Evolutionary conservation across 2,797 vertebrate species (phyloP), one percentile per base, ranked within the genome.

Genomic region (Vultur gryphus): DNA sequence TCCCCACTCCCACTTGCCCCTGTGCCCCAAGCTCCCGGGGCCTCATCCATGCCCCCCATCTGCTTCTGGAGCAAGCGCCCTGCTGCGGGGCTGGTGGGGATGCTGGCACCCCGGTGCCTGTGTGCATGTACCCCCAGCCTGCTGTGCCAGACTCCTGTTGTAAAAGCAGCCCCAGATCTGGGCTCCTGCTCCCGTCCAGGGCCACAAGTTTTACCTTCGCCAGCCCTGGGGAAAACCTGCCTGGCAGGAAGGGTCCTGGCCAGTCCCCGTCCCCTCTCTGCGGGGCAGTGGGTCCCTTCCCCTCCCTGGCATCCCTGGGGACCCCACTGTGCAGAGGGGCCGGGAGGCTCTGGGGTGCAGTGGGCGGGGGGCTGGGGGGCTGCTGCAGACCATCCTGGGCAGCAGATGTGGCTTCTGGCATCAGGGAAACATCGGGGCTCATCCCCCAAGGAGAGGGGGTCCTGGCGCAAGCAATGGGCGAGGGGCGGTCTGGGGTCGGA

Each of bases 51-150:
- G 6, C 19, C 11, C 37, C 11, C 29, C 33, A 26, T 37, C 62
- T 2, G 1, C 31, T 78, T 67, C 77, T 7, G 10, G 88, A 86
- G 55, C 1, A 24, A 54, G 39, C 5, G 2, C 31, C 57, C 44
- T 55, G 67, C 51, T 0, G 5, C 3, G 3, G 77, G n/a, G 48
- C 59, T 0, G 1, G 21, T 0, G 14, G 35, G 61, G 52, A 16
- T 67, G 77, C 80, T 75, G 88, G 66, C 58, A 46, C 31, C 46
- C n/a, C 2, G 0, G 61, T 65, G 52, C 28, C 73, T 10, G 1
- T 31, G 58, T 58, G 55, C 33, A 19, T 37, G 69, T 35, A 41
- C 16, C 52, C 72, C 16, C 54, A 62, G 59, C 28, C 89, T n/a
- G 29, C 86, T 52, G 49, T 52, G 69, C 49, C 41, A 41, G 57